Percentiles rank a stretch among this genome's conserved stretches.
Evolutionary conservation across 2,797 vertebrate genomes (phyloP).

Genomic region (Eupleurogrammus muticus): DNA sequence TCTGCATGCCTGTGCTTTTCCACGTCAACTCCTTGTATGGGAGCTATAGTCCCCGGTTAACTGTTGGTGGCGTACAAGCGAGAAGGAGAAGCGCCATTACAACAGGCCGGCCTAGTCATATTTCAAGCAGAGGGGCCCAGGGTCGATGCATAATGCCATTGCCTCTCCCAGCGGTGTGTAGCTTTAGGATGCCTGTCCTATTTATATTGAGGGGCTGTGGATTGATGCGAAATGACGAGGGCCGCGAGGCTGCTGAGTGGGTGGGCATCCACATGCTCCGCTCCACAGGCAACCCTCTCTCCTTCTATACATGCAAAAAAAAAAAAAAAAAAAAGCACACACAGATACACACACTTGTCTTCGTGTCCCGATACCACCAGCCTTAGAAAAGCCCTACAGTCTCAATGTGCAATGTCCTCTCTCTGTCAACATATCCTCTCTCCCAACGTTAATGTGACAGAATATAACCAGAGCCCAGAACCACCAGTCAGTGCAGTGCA

Average conservation of each 20-base stretch:
- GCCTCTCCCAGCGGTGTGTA: slow-evolving; percentile 71
- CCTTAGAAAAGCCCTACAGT: slow-evolving; percentile 76
- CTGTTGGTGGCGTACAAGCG: slow-evolving; percentile 25
- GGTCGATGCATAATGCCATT: slow-evolving; percentile 74
- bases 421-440: slow-evolving; percentile 81
- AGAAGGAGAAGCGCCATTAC: slow-evolving; percentile 46
- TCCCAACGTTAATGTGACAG: slow-evolving; percentile 81
- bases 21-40: slow-evolving; percentile 11
- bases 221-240: slow-evolving; percentile 87
- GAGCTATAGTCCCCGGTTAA: slow-evolving; percentile 35
- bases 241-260: slow-evolving; percentile 81
- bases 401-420: slow-evolving; percentile 82
- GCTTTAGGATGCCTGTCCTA: slow-evolving; percentile 84
- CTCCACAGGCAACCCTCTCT: slow-evolving; percentile 79
- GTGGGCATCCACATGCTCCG: slow-evolving; percentile 82
- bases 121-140: slow-evolving; percentile 69
- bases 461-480: slow-evolving; percentile 77
- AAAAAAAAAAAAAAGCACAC: slow-evolving; percentile 32
- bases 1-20: slow-evolving; percentile 2
- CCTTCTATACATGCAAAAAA: slow-evolving; percentile 50
- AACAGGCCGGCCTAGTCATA: slow-evolving; percentile 60
- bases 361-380: slow-evolving; percentile 79
- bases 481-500: slow-evolving; percentile 59
- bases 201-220: slow-evolving; percentile 85
- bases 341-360: slow-evolving; percentile 67